These are phyloP conservation scores for Drosophila helvetica DNA, from an alignment of 2,888 invertebrate species.

Conservation along the genomic window DNA sequence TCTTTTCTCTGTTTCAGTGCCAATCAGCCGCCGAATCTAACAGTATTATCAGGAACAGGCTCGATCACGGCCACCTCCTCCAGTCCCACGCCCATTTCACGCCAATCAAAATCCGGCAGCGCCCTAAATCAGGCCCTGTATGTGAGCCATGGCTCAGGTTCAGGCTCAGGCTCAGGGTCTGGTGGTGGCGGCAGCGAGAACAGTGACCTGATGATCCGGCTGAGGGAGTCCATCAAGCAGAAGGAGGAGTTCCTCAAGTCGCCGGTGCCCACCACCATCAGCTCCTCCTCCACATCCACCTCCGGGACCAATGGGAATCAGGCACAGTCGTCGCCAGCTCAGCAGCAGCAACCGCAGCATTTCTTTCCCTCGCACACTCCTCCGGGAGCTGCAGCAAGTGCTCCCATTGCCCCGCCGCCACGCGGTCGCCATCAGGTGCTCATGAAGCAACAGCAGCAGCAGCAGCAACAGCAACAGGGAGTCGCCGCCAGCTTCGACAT, in stretches of 20 bases:
- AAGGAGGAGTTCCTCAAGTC: constrained; percentile 94
- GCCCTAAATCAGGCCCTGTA: constrained; percentile 61
- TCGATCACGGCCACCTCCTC: constrained; percentile 58
- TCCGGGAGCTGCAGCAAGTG: constrained; percentile 38
- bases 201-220: constrained; percentile 87
- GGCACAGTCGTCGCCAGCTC: constrained; percentile 45
- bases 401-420: constrained; percentile 37
- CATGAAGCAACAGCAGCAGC: constrained; percentile 48
- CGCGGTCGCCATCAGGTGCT: constrained; percentile 39
- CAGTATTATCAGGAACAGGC: constrained; percentile 80
- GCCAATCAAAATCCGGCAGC: constrained; percentile 60
- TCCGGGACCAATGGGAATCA: constrained; percentile 35
- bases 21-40: constrained; percentile 81
- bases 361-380: constrained; percentile 67
- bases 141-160: constrained; percentile 44
- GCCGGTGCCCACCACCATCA: constrained; percentile 83
- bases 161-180: constrained; percentile 16
- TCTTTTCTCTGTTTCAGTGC: constrained; percentile 66
- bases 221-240: constrained; percentile 93
- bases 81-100: constrained; percentile 58
- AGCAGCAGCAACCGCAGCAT: constrained; percentile 43
- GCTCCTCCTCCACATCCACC: constrained; percentile 16
- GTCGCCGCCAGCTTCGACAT: constrained; percentile 77
- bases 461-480: constrained; percentile 60
- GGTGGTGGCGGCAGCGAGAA: constrained; percentile 47